These are phyloP conservation scores for Agonopterix alstromeriana DNA, from an alignment of 2,888 invertebrate species.

Conservation along the genomic window DNA sequence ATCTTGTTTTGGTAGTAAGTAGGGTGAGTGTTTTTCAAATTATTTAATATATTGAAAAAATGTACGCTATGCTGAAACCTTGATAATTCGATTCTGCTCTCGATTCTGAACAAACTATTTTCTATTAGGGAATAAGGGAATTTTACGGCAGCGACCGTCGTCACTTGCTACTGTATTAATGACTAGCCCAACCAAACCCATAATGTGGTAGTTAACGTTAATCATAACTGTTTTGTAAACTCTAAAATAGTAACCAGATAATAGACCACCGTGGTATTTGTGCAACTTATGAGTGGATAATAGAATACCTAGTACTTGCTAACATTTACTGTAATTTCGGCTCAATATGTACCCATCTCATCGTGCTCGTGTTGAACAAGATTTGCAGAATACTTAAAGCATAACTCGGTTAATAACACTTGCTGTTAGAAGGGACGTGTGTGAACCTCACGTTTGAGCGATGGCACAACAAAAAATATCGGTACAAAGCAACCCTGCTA, in stretches of 20 bases:
- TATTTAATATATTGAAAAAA: no score
- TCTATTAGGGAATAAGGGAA: no score
- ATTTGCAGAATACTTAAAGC: conserved; percentile 32
- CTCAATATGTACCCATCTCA: conserved; percentile 39
- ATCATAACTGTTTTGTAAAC: conserved; percentile 7
- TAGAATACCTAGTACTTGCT: conserved; percentile 17
- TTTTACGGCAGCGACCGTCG: no score
- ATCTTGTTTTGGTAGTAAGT: no score
- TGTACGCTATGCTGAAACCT: no score
- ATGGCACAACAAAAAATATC: conserved; percentile 66
- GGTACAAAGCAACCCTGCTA: conserved; percentile 51
- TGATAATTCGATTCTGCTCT: no score
- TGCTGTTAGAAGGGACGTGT: conserved; percentile 48
- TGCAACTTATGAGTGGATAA: conserved; percentile 43
- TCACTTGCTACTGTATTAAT: no score
- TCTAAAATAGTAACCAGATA: conserved; percentile 12
- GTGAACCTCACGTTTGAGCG: conserved; percentile 56
- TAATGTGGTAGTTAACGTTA: no score
- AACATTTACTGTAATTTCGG: conserved; percentile 53
- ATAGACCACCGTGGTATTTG: conserved; percentile 33
- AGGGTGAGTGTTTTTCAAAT: no score
- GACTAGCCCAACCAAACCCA: no score
- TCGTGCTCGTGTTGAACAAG: conserved; percentile 40
- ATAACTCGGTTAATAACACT: conserved; percentile 44
- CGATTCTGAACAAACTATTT: no score